Evolutionary conservation across 2,113 vertebrate species (phyloP).

Genomic region (Peromyscus maniculatus): DNA sequence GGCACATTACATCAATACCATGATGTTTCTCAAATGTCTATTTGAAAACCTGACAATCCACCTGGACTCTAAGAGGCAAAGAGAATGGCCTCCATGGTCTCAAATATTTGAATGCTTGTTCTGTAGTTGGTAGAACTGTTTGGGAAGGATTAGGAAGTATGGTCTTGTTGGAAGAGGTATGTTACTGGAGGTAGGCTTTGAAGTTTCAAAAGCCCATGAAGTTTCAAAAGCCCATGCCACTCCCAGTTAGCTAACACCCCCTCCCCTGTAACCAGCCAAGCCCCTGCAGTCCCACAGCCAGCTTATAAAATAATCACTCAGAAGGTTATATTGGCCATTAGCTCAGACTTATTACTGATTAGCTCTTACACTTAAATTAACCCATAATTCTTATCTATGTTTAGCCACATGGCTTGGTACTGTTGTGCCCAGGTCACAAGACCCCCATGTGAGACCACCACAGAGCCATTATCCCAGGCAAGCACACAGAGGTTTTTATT

Average conservation of each 20-base stretch:
- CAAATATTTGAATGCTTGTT: not conserved
- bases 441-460: too few species aligned
- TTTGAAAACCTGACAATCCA: not conserved
- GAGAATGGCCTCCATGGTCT: not conserved
- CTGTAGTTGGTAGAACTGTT: not conserved
- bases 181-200: not conserved
- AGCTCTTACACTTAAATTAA: too few species aligned
- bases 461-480: too few species aligned
- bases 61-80: not conserved
- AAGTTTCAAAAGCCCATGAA: not conserved
- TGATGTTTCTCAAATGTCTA: not conserved
- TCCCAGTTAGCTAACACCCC: not conserved
- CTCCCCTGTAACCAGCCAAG: not conserved
- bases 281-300: too few species aligned
- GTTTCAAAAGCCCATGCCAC: not conserved
- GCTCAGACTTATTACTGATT: too few species aligned
- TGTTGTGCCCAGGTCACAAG: too few species aligned
- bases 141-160: not conserved
- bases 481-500: too few species aligned
- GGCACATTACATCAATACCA: not conserved
- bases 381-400: too few species aligned
- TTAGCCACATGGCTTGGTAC: too few species aligned
- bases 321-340: too few species aligned
- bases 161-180: not conserved
- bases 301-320: too few species aligned